Percentiles rank a stretch among this genome's conserved stretches.
Conservation (phyloP, 1,140 invertebrate species). For the Drosophila guanche region DNA sequence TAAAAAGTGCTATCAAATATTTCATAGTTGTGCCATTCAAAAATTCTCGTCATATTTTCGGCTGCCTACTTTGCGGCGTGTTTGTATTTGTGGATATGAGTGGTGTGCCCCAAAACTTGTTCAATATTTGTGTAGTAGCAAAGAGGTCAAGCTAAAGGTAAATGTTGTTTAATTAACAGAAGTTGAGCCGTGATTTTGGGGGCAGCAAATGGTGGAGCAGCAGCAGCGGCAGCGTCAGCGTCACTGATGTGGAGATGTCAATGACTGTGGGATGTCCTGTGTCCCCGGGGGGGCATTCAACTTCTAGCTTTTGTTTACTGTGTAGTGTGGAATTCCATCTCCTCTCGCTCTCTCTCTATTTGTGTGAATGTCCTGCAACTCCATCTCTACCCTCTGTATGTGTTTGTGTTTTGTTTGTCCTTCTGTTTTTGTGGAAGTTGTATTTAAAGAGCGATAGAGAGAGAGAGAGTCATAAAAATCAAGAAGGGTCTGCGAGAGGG, state of each 20-base stretch:
- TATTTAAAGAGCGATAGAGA: constrained; percentile 31
- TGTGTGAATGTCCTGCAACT: not conserved
- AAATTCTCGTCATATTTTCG: too few relatives aligned
- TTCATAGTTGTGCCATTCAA: not conserved
- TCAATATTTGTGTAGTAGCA: constrained; percentile 13
- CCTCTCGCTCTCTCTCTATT: constrained; percentile 22
- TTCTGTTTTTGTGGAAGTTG: constrained; percentile 35
- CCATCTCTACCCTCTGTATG: constrained; percentile 9
- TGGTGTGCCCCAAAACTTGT: constrained; percentile 15
- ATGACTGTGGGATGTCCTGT: constrained; percentile 18
- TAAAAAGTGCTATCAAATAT: not conserved
- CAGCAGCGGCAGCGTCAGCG: too few relatives aligned
- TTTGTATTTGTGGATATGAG: not conserved
- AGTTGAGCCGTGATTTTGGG: constrained; percentile 16
- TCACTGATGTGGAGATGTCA: constrained; percentile 13
- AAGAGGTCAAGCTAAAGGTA: constrained; percentile 22
- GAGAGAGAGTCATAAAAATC: constrained; percentile 14
- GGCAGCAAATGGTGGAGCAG: constrained; percentile 22
- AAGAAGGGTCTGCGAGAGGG: not conserved
- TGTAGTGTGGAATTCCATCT: too few relatives aligned
- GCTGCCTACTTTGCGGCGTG: constrained; percentile 10
- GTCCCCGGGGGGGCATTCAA: constrained; percentile 44
- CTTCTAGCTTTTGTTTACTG: constrained; percentile 16
- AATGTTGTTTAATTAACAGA: constrained; percentile 29
- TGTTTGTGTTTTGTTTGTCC: constrained; percentile 12